Percentiles rank a stretch among this genome's conserved stretches.
Conservation (phyloP, 2,113 vertebrate species). For the Cathartes aura region DNA sequence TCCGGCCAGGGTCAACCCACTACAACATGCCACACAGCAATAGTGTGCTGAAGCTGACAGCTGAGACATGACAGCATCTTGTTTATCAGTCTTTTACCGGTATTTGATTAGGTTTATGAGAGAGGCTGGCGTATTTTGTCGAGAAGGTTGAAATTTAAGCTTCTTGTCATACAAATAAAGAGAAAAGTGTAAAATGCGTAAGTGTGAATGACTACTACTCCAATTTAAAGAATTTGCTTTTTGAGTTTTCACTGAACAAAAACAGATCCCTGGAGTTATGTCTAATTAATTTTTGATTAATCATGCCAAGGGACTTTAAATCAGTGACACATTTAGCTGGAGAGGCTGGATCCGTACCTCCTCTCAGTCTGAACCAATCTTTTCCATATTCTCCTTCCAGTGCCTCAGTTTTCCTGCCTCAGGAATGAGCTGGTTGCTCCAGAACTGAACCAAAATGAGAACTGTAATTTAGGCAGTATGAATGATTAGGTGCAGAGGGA, state of each 20-base stretch:
- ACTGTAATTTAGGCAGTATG: neutral
- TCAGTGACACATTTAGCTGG: neutral
- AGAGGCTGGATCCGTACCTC: neutral
- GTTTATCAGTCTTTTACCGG: neutral
- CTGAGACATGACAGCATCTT: neutral
- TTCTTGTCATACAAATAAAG: neutral
- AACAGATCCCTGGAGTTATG: neutral
- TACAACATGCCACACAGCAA: neutral
- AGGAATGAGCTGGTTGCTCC: neutral
- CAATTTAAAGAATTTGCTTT: neutral
- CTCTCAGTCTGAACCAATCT: neutral
- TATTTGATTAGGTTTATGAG: neutral
- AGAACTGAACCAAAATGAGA: neutral
- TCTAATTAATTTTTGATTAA: neutral
- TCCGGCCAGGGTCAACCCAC: too few species aligned
- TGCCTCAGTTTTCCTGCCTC: neutral
- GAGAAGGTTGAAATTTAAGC: neutral
- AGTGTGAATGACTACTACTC: neutral
- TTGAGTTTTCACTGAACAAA: neutral
- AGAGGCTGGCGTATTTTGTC: neutral
- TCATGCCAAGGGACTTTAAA: neutral
- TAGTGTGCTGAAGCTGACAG: neutral
- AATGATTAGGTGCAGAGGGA: neutral
- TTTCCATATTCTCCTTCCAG: neutral
- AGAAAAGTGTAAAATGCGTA: rapidly evolving